These are phyloP conservation scores for Tapera naevia DNA, from an alignment of 2,797 vertebrate species.

Conservation along the genomic window DNA sequence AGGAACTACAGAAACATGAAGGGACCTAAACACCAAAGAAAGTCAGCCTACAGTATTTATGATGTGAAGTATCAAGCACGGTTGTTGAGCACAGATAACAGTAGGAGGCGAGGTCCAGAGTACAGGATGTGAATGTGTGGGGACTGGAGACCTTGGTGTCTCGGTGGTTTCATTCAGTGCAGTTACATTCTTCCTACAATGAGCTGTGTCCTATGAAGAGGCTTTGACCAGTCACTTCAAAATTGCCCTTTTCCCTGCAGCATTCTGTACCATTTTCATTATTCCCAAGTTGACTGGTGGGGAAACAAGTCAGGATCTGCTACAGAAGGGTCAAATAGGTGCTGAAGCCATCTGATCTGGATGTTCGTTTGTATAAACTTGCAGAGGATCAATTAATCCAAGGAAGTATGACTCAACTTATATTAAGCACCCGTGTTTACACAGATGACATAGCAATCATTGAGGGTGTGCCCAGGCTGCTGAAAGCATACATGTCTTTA, in stretches of 20 bases:
- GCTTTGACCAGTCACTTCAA: background rate
- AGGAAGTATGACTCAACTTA: background rate
- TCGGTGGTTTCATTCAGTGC: background rate
- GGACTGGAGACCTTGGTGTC: background rate
- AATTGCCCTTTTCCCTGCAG: background rate
- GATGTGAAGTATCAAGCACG: background rate
- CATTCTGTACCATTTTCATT: too few species aligned
- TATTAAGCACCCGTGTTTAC: background rate
- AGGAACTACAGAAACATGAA: background rate
- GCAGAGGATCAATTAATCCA: background rate
- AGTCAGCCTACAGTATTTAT: background rate
- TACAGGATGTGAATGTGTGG: accelerated
- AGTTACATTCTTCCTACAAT: background rate
- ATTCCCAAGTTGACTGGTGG: background rate
- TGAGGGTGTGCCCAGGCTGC: background rate
- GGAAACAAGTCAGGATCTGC: background rate
- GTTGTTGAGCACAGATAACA: background rate
- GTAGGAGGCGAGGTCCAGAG: background rate
- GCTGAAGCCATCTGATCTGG: background rate
- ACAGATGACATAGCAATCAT: background rate
- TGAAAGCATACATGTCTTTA: background rate
- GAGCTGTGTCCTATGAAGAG: background rate
- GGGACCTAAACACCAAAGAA: background rate
- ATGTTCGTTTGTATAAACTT: background rate
- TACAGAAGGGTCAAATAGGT: background rate